Percentiles rank a stretch among this genome's conserved stretches.
phyloP scores from a whole-genome alignment of 2,888 invertebrate species.

The Metellina segmentata region DNA sequence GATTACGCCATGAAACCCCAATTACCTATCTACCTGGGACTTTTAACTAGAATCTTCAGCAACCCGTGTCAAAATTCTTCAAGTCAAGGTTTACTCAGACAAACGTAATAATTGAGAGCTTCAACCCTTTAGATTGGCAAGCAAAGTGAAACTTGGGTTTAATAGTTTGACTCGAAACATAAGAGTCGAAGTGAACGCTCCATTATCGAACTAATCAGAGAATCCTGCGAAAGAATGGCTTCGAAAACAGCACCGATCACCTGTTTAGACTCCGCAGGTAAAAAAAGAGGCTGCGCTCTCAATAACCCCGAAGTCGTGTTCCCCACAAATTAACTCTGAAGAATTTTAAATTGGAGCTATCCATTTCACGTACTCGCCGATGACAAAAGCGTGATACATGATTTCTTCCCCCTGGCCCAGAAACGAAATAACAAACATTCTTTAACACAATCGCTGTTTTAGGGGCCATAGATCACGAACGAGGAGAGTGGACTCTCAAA shows the following conservation, averaged over 20 bases:
- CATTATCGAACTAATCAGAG: neutral
- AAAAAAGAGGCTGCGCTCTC: neutral
- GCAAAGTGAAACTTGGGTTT: neutral
- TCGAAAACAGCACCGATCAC: neutral
- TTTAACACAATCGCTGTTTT: slow-evolving; percentile 40
- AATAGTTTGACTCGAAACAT: neutral
- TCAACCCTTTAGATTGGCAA: too few species aligned
- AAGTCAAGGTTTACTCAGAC: too few species aligned
- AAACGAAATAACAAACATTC: slow-evolving; percentile 57
- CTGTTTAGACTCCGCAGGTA: neutral
- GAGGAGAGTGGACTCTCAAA: slow-evolving; percentile 52
- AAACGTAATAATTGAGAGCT: too few species aligned
- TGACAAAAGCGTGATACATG: slow-evolving; percentile 55
- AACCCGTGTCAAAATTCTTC: too few species aligned
- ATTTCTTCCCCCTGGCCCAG: neutral
- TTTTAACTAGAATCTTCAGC: too few species aligned
- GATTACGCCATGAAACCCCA: too few species aligned
- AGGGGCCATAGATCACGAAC: slow-evolving; percentile 55
- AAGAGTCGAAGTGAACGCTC: neutral
- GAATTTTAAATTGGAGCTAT: slow-evolving; percentile 59
- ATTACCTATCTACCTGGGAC: too few species aligned
- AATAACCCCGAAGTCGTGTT: neutral
- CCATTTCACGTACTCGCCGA: slow-evolving; percentile 44
- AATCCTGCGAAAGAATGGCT: neutral
- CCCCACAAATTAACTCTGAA: slow-evolving; percentile 24